Evolutionary conservation across 2,888 invertebrate species (phyloP), one percentile per base, ranked within the genome.

Genomic region (Pammene fasciana): DNA sequence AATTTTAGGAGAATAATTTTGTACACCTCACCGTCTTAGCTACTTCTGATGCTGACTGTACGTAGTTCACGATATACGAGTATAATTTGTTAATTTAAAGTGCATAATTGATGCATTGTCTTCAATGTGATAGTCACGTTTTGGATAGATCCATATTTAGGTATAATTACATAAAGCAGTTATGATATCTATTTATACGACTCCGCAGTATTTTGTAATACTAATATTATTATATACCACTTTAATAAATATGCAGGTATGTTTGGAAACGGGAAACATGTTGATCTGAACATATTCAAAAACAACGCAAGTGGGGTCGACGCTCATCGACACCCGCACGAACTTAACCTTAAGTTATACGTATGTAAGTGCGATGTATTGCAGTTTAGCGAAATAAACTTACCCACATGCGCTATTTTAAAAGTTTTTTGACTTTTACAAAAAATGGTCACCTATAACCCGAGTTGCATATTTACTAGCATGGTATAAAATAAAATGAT

Each of bases 231-330:
- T 46, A 46, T 14, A 14, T 46, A 6, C 4, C 14, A 46, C 45
- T 45, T 14, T 46, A 14, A 46, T 0, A 43, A 43, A 10, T 43
- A 43, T 26, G 26, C 26, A 26, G 5, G 26, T 16, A 16, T 46
- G n/a, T 46, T 5, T 18, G 10, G 45, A 60, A 60, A 26, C 16
- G 14, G 59, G 26, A 48, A 11, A 36, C 36, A 48, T 14, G 34
- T 46, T 60, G 46, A 8, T 13, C n/a, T 36, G 36, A 41, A 57
- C 13, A 26, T 26, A 26, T n/a, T 13, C 13, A 59, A 11, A n/a
- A 26, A 59, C n/a, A n/a, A 26, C 26, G 18, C 61, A 61, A 48
- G 13, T 43, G 61, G 60, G 48, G 50, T 50, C 61, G 48, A 50
- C 13, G 50, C 13, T 50, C 50, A 61, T 13, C 0, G 18, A 38